Evolutionary conservation across 2,888 invertebrate species (phyloP), one percentile per base, ranked within the genome.

Genomic region (Malacosoma neustria): DNA sequence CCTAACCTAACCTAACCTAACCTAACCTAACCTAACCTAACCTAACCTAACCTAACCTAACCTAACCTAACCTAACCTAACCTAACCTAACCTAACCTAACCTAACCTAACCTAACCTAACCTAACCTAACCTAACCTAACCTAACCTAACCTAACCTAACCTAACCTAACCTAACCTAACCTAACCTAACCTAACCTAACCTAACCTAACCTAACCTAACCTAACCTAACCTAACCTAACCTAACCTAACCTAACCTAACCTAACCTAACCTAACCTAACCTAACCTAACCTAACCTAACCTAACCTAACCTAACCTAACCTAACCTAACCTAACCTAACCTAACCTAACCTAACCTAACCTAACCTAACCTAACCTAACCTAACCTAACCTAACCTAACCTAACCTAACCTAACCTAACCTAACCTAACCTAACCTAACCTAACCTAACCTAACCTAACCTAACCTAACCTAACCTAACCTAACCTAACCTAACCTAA

Each of bases 1-100:
- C 36, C 38, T 37, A 42, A 39, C 42, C 39, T 39, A 42, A 39
- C 42, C 39, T 39, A 42, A 39, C 43, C 43, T 37, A 42, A 42
- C 42, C 42, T 42, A 42, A 42, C 42, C 42, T 42, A 42, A 42
- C 42, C 42, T 39, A 39, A 39, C 42, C 39, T 37, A 41, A 38
- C 38, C 41, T 38, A 36, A 36, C 35, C 30, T 35, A 31, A 36
- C 37, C 33, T 37, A 29, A 33, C 37, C 33, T 14, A 32, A 29
- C 36, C 33, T 13, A 14, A 37, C 33, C 37, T 14, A 33, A 37
- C 33, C 13, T 33, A 11, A 13, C 33, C 29, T 37, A 41, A 41
- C 38, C 36, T 41, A 38, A 38, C 38, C 41, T 41, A 38, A 38
- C 41, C 40, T 40, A 40, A 40, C 40, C 40, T 40, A 40, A 40